Base-by-base conservation (phyloP, 2,888 invertebrate genomes). In the Microplitis deprimator region DNA sequence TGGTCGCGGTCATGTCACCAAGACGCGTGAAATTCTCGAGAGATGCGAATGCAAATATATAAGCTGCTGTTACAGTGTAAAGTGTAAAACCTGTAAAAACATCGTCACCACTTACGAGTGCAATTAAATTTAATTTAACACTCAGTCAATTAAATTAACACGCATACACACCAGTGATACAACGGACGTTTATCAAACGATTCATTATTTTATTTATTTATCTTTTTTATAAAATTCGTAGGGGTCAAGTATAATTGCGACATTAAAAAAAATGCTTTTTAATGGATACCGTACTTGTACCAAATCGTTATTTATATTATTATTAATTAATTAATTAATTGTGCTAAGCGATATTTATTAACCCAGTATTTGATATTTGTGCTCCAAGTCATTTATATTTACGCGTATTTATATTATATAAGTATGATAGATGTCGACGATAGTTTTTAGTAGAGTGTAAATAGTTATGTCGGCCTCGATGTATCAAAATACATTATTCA, bases 11-110 rank as follows among this genome's bases (percentile, higher is more conserved):
- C 93, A 95, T 87, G 91, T 92, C 81, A 94, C 94, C 8, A 91
- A 93, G 82, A 93, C 93, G 79, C 92, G 93, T 82, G 92, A 93
- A 85, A 92, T 93, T 75, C 92, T 94, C 72, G 95, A 96, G 90
- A 91, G 94, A 86, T 96, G 96, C 90, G 94, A 94, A 87, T 96
- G 96, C 91, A 95, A 95, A 89, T 96, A 95, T 91, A 93, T 95
- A 90, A 95, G 95, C 92, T 96, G 96, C 90, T 96, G 96, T 91
- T 95, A 95, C 89, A 77, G 77, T 77, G 96, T 96, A 79, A 95
- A 95, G 91, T 96, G 96, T 91, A 95, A 96, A 90, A 94, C 94
- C 65, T 96, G 96, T 90, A 91, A 93, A 82, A 92, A 93, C 84
- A 92, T 93, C 89, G 92, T 93, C 70, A 93, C 94, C 85, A 93